Evolutionary conservation across 2,113 vertebrate species (phyloP), one percentile per base, ranked within the genome.

Genomic region (Centropristis striata): DNA sequence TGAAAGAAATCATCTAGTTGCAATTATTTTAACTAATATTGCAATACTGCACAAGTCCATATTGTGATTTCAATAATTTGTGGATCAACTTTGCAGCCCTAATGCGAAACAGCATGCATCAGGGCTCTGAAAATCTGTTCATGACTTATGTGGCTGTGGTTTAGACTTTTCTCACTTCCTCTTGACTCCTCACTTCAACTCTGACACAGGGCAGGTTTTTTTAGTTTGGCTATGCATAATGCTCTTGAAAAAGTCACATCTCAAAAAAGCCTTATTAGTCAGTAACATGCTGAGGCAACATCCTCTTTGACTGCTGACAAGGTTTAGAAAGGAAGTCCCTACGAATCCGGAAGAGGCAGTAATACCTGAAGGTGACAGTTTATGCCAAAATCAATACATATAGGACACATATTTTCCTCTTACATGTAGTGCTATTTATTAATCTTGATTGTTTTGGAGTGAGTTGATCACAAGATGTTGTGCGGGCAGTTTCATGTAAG

Each of bases 111-210:
- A 37, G 9, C 18, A 54, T 4, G 9, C 15, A 66, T 66, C 39
- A 27, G 4, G 2, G 55, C 50, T 42, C 2, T 49, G 23, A 61
- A 58, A 67, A 54, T 28, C 39, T 66, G 25, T 28, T 10, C 0
- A 8, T 66, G 71, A 82, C 27, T 44, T 58, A 70, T 50, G 37
- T 82, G 73, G 71, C 50, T 95, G 96, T 93, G 95, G 95, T 95
- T 96, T 84, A 70, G 67, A 55, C 70, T 65, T 47, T 9, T 93
- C 91, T 95, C 94, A 96, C 95, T 96, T 96, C 95, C 96, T 91
- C 92, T 88, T 95, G 91, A 95, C 92, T 95, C 94, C 94, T 92
- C 80, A 71, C 2, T 75, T 84, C 60, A 89, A 73, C 51, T 15
- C 20, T 68, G 58, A 83, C 64, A 78, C 12, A 28, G 8, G 21